Evolutionary conservation across 2,888 invertebrate species (phyloP).

Genomic region (Epinotia nisella): DNA sequence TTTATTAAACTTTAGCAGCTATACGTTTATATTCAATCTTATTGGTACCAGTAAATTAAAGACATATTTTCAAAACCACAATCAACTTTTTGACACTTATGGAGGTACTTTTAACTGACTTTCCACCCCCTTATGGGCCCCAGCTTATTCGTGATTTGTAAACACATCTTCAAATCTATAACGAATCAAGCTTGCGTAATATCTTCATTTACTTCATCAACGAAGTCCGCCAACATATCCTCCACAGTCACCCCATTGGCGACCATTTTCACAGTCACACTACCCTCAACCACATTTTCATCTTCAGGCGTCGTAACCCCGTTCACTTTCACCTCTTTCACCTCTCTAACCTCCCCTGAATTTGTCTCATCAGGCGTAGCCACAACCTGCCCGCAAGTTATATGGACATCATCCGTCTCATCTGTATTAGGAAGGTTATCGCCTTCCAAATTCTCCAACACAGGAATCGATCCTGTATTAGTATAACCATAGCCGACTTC

Average conservation of each 20-base stretch:
- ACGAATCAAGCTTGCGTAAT: slow-evolving; percentile 51
- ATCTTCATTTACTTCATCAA: slow-evolving; percentile 74
- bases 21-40: slow-evolving; percentile 6
- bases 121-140: too few species aligned
- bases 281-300: slow-evolving; percentile 49
- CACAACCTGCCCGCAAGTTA: slow-evolving; percentile 72
- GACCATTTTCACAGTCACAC: slow-evolving; percentile 50
- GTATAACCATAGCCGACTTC: slow-evolving; percentile 70
- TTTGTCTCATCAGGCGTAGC: slow-evolving; percentile 55
- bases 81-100: not conserved
- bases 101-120: too few species aligned
- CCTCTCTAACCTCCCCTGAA: not conserved
- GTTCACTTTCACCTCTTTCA: slow-evolving; percentile 62
- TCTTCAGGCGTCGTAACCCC: slow-evolving; percentile 54
- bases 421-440: slow-evolving; percentile 73
- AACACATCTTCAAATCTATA: slow-evolving; percentile 15
- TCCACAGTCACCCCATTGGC: slow-evolving; percentile 60
- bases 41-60: slow-evolving; percentile 31
- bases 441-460: slow-evolving; percentile 68
- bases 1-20: slow-evolving; percentile 31
- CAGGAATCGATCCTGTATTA: slow-evolving; percentile 55
- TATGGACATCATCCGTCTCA: slow-evolving; percentile 75
- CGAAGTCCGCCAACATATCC: slow-evolving; percentile 80
- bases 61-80: not conserved
- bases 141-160: not conserved